phyloP scores from a whole-genome alignment of 2,113 vertebrate species.

The Apodemus sylvaticus region DNA sequence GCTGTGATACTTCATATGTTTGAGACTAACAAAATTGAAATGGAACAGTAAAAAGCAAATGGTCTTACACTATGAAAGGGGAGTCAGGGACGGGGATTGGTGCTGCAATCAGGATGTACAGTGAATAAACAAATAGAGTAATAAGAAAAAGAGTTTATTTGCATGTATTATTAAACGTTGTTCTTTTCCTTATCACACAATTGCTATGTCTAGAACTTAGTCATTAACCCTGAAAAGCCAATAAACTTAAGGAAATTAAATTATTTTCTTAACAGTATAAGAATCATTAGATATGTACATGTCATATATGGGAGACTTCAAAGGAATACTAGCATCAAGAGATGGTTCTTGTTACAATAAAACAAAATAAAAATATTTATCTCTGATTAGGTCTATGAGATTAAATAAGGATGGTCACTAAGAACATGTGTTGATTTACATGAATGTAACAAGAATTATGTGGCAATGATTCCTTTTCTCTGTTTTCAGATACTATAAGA shows the following conservation, averaged over 20 bases:
- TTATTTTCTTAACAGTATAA: background rate
- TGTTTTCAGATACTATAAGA: background rate
- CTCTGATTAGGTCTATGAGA: background rate
- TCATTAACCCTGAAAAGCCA: conserved; percentile 13
- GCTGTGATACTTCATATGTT: background rate
- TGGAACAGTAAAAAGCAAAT: background rate
- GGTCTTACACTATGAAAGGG: background rate
- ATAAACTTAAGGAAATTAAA: background rate
- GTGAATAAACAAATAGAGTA: no score
- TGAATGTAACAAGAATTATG: background rate
- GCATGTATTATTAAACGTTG: background rate
- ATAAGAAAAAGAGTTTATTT: background rate
- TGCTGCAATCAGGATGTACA: no score
- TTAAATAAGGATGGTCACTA: background rate
- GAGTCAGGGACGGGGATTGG: no score
- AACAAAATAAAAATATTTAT: background rate
- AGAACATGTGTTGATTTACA: background rate
- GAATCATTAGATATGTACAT: background rate
- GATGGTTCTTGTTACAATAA: background rate
- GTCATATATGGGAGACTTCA: background rate
- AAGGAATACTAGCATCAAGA: background rate
- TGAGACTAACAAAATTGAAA: background rate
- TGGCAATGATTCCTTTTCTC: background rate
- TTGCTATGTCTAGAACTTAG: background rate
- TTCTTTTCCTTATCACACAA: background rate